Base-by-base conservation (phyloP, 2,113 vertebrate genomes). In the Conger conger region DNA sequence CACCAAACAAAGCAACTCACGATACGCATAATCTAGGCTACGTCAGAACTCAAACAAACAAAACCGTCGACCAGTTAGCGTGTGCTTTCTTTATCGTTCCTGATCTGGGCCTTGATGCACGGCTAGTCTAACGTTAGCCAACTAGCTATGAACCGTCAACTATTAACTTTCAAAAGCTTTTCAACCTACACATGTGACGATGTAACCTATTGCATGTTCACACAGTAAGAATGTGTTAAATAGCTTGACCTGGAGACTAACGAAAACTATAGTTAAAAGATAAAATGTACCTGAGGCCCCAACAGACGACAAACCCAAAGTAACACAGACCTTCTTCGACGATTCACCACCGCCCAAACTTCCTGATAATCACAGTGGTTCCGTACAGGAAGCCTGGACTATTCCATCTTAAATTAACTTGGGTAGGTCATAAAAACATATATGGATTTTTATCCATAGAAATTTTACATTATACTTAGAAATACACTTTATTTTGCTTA, bases 301-400 rank as follows among this genome's bases (percentile, higher is more conserved):
- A 53, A 82, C 57, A 83, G 63, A 50, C 88, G 82, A 35, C 38
- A 1, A 30, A 50, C 40, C 15, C 35, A 60, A 38, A 42, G 20
- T 15, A 63, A 40, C 77, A 27, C 76, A 33, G n/a, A 18, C 2
- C 87, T 84, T 86, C 82, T 88, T 91, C 18, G 18, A 50, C 36
- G 27, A 33, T 84, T 89, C 94, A 95, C 95, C 95, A 96, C 94
- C 94, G 94, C 95, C 95, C 94, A 93, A 93, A 95, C 94, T 95
- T 95, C 95, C 94, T 94, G 90, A 88, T 92, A 23, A 84, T 82
- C 86, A 42, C 54, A 86, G 57, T 45, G 83, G 83, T 91, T 93
- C 90, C 79, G 89, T 30, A 42, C 83, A 84, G 86, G 83, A 86
- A 86, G 27, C 4, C n/a, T 79, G 5, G 94, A 91, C 5, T 38